Percentiles rank a stretch among this genome's conserved stretches.
phyloP scores from a whole-genome alignment of 2,113 vertebrate species.

The Lampris megalopsis region DNA sequence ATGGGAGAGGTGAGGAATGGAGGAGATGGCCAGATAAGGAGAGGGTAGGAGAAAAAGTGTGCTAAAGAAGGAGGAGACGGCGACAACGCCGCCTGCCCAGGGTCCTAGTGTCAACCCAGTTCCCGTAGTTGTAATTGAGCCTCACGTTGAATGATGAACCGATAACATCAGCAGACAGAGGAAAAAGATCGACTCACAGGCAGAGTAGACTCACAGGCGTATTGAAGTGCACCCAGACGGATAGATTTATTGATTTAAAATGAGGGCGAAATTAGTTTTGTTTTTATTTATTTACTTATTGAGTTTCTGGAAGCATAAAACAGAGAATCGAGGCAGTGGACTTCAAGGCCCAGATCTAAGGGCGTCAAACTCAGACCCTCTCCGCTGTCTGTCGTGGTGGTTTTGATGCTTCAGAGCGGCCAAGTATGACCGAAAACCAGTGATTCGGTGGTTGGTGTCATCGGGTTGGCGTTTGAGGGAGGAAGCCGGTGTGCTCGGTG shows the following conservation, averaged over 20 bases:
- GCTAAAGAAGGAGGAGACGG: not conserved
- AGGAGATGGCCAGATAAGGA: not conserved
- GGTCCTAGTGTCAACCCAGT: not conserved
- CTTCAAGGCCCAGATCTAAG: slow-evolving; percentile 2
- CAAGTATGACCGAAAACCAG: slow-evolving; percentile 45
- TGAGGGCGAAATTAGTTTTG: slow-evolving; percentile 6
- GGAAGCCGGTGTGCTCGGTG: slow-evolving; percentile 2
- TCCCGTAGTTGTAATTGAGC: not conserved
- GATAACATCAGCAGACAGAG: slow-evolving; percentile 5
- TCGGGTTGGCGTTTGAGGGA: slow-evolving; percentile 34
- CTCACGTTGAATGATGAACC: not conserved
- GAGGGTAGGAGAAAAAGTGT: not conserved
- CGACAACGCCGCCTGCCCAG: not conserved
- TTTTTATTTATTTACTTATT: not conserved
- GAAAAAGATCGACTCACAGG: no score
- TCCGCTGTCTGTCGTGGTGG: not conserved
- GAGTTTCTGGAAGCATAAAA: slow-evolving; percentile 14
- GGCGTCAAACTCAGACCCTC: slow-evolving; percentile 30
- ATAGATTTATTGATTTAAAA: slow-evolving; percentile 13
- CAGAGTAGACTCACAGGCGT: no score
- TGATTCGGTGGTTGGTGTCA: slow-evolving; percentile 28
- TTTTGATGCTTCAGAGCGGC: slow-evolving; percentile 31
- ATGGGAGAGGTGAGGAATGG: not conserved
- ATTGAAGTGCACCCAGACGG: not conserved
- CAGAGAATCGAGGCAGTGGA: slow-evolving; percentile 39